Evolutionary conservation across 1,140 invertebrate species (phyloP).

Genomic region (Drosophila burlai): DNA sequence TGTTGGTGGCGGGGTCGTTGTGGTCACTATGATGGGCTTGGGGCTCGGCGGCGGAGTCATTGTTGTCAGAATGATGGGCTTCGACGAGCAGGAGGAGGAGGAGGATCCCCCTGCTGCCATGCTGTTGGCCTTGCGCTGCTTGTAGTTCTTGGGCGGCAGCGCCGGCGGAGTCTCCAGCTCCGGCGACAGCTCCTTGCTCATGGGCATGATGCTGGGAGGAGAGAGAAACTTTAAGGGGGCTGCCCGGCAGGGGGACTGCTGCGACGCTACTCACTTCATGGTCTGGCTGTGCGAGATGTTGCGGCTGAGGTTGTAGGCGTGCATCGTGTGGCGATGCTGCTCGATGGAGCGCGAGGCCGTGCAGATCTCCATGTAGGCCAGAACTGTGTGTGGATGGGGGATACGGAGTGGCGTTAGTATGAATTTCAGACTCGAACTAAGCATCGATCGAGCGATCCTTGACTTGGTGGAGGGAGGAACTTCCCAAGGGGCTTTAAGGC

Average conservation of each 20-base stretch:
- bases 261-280: slow-evolving; percentile 73
- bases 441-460: slow-evolving; percentile 38
- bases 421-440: slow-evolving; percentile 8
- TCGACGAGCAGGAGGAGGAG: slow-evolving; percentile 69
- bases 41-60: slow-evolving; percentile 23
- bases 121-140: slow-evolving; percentile 63
- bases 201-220: slow-evolving; percentile 59
- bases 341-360: slow-evolving; percentile 89
- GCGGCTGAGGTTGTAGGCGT: slow-evolving; percentile 89
- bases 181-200: slow-evolving; percentile 72
- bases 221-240: neutral
- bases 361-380: slow-evolving; percentile 98
- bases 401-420: neutral
- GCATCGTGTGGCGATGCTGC: slow-evolving; percentile 89
- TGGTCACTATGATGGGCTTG: slow-evolving; percentile 16
- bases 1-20: slow-evolving; percentile 11
- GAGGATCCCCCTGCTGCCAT: slow-evolving; percentile 5
- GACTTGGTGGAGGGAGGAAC: neutral
- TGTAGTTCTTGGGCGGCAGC: slow-evolving; percentile 90
- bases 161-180: slow-evolving; percentile 89
- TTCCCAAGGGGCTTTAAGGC: neutral
- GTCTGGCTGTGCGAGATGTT: slow-evolving; percentile 84
- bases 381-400: slow-evolving; percentile 89
- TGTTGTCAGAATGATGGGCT: slow-evolving; percentile 46
- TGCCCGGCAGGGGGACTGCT: neutral